phyloP scores from a whole-genome alignment of 2,888 invertebrate genomes.

The Drepana falcataria region DNA sequence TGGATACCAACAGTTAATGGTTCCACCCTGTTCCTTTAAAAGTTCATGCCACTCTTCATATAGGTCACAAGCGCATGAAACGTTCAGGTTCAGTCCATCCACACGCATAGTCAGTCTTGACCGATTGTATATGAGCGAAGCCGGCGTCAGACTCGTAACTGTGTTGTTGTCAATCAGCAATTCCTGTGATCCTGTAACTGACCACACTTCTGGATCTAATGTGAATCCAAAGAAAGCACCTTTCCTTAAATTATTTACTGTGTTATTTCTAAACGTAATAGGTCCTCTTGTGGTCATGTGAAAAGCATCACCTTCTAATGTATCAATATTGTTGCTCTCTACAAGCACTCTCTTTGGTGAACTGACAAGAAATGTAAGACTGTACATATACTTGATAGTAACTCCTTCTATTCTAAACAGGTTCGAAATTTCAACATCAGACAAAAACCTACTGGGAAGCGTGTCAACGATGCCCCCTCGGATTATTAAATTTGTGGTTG shows the following conservation, averaged over 20 bases:
- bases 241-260: slow-evolving; percentile 74
- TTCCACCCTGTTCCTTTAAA: slow-evolving; percentile 53
- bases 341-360: slow-evolving; percentile 81
- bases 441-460: slow-evolving; percentile 85
- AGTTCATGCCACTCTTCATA: slow-evolving; percentile 57
- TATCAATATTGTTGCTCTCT: slow-evolving; percentile 77
- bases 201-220: slow-evolving; percentile 65
- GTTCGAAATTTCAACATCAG: slow-evolving; percentile 84
- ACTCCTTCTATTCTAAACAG: slow-evolving; percentile 83
- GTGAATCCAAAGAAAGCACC: slow-evolving; percentile 82
- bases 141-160: slow-evolving; percentile 72
- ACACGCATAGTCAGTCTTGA: slow-evolving; percentile 76
- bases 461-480: slow-evolving; percentile 79
- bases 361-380: slow-evolving; percentile 83
- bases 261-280: slow-evolving; percentile 83
- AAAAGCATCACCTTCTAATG: slow-evolving; percentile 82
- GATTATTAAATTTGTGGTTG: slow-evolving; percentile 81
- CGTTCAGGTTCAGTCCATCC: slow-evolving; percentile 78
- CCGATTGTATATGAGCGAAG: slow-evolving; percentile 79
- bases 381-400: slow-evolving; percentile 80
- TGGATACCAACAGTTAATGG: slow-evolving; percentile 61
- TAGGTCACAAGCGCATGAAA: slow-evolving; percentile 77
- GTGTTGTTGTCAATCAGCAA: slow-evolving; percentile 82
- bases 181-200: slow-evolving; percentile 64
- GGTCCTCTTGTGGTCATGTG: slow-evolving; percentile 80